A percentile compares a stretch with the other conserved stretches of the same genome.
phyloP scores from a whole-genome alignment of 2,888 invertebrate genomes.

The Thecophora atra region DNA sequence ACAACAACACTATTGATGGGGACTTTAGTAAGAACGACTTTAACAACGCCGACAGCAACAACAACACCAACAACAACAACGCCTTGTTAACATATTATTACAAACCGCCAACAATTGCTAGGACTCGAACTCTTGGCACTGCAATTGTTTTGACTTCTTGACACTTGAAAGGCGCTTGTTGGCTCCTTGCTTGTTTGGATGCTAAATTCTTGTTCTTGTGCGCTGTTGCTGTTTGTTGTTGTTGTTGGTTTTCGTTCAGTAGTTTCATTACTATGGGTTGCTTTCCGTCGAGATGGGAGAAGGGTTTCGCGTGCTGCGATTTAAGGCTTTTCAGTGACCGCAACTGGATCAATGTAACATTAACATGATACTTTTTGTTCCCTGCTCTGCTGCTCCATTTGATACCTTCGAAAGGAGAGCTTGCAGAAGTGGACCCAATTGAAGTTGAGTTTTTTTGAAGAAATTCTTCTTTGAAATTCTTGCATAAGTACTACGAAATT shows the following conservation, averaged over 20 bases:
- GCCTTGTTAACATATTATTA: slow-evolving; percentile 17
- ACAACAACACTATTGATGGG: too few species aligned
- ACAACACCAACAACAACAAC: not conserved
- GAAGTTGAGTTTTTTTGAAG: too few species aligned
- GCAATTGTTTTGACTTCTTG: not conserved
- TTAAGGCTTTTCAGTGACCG: not conserved
- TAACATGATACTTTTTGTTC: not conserved
- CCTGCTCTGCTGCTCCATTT: too few species aligned
- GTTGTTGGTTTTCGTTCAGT: not conserved
- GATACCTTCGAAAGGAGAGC: too few species aligned
- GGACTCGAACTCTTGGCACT: not conserved
- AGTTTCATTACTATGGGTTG: not conserved
- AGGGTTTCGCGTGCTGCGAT: not conserved
- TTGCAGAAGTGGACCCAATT: too few species aligned
- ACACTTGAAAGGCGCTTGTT: not conserved
- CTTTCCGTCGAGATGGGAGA: too few species aligned
- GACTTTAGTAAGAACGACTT: too few species aligned
- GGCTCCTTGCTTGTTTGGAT: not conserved
- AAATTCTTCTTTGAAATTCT: too few species aligned
- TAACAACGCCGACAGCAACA: not conserved
- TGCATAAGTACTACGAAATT: too few species aligned
- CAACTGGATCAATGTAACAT: not conserved
- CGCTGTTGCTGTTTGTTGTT: not conserved
- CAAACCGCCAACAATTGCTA: not conserved
- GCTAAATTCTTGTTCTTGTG: not conserved